These are phyloP conservation scores for Emys orbicularis DNA, from an alignment of 2,797 vertebrate genomes.

Conservation along the genomic window DNA sequence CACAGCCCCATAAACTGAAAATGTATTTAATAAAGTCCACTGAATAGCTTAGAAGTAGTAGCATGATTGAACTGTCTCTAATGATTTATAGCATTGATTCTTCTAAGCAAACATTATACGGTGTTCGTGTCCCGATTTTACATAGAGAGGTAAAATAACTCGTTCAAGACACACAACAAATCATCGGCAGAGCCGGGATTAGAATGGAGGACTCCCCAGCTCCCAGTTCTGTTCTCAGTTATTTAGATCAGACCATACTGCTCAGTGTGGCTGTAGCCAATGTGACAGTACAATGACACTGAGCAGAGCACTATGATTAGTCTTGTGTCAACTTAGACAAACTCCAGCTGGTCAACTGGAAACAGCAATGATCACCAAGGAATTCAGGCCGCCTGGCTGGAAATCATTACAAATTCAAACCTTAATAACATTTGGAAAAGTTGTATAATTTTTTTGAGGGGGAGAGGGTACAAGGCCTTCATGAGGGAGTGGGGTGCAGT, in stretches of 20 bases:
- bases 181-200: background rate
- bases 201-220: background rate
- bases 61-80: background rate
- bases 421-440: background rate
- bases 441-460: background rate
- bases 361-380: background rate
- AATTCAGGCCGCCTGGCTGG: background rate
- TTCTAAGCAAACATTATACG: background rate
- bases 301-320: background rate
- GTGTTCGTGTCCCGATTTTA: background rate
- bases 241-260: background rate
- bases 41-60: background rate
- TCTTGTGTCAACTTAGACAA: background rate
- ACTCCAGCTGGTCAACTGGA: background rate
- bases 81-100: too few species aligned
- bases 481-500: background rate
- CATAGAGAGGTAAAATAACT: background rate
- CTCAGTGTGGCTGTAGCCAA: background rate
- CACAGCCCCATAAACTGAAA: background rate
- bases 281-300: background rate
- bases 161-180: background rate
- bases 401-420: background rate
- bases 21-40: background rate
- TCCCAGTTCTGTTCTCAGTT: background rate
- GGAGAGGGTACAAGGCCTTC: background rate